These are phyloP conservation scores for Melanotaenia pygmaea DNA, from an alignment of 2,797 vertebrate genomes.

Conservation along the genomic window DNA sequence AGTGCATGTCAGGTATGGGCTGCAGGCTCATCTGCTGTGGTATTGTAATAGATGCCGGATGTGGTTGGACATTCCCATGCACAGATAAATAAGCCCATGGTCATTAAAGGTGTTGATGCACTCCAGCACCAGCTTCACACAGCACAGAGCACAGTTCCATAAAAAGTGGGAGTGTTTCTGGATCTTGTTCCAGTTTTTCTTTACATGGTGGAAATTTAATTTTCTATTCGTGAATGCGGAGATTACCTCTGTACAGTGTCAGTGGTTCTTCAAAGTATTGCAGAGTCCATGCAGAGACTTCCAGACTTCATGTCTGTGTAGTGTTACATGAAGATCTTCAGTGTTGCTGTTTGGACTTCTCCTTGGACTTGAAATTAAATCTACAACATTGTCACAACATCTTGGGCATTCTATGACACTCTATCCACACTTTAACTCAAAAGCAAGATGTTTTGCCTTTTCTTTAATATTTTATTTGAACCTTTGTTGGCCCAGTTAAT, in stretches of 20 bases:
- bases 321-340: not conserved
- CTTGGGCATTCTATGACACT: not conserved
- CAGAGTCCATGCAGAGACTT: not conserved
- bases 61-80: not conserved
- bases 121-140: no score
- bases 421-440: not conserved
- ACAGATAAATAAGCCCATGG: not conserved
- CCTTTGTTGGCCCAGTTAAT: constrained; percentile 10
- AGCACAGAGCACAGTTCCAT: not conserved
- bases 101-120: no score
- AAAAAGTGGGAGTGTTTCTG: not conserved
- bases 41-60: not conserved
- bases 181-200: not conserved
- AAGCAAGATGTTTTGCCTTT: not conserved
- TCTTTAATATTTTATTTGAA: not conserved
- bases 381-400: no score
- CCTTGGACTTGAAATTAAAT: not conserved
- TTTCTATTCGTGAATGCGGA: not conserved
- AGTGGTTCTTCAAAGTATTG: not conserved
- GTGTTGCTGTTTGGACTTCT: not conserved
- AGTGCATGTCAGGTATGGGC: not conserved
- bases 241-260: not conserved
- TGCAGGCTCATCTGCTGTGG: not conserved
- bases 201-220: no score
- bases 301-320: not conserved